Base-by-base conservation (phyloP, 2,797 vertebrate species). In the Enteromius treurensis region DNA sequence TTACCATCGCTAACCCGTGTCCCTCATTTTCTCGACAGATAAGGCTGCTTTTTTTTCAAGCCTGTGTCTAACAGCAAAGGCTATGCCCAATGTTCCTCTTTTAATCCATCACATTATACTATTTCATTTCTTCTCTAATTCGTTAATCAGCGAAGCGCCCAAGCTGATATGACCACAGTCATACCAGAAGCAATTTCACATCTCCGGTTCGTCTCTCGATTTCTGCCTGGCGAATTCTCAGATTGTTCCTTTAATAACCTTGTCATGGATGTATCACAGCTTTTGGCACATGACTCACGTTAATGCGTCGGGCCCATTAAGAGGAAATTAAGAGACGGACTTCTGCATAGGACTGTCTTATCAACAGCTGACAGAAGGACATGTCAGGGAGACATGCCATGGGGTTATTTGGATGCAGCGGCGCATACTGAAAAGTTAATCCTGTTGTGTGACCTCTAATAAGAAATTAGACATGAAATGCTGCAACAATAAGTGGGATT, bases 81-180 rank as follows among this genome's bases (percentile, higher is more conserved):
- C 83, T 51, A 69, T 80, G 74, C 81, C 84, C 73, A 84, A 67
- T 82, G 83, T 89, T 86, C 82, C 71, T 86, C 80, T 76, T 91
- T 92, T 91, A 92, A 93, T 93, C 67, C 90, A 92, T 26, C 58
- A 86, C 65, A 71, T 87, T 88, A 88, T 80, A 83, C 88, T 84
- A 88, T 93, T 93, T 93, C 84, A 93, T 94, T 93, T 93, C 91
- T 91, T 82, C 86, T 86, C 76, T 89, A 84, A 87, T 90, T 92
- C 85, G 85, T 89, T 90, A 91, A 90, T 92, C 90, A 90, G 83
- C 77, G 79, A 23, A 65, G 84, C 74, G 80, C 40, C 69, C 82
- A 60, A 82, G 87, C 29, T 49, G 64, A 87, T 89, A 90, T 81
- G 71, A 77, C 77, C 42, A 68, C 40, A 45, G 68, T 86, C 87